Evolutionary conservation across 2,113 vertebrate genomes (phyloP), one percentile per base, ranked within the genome.

Genomic region (Dromiciops gliroides): DNA sequence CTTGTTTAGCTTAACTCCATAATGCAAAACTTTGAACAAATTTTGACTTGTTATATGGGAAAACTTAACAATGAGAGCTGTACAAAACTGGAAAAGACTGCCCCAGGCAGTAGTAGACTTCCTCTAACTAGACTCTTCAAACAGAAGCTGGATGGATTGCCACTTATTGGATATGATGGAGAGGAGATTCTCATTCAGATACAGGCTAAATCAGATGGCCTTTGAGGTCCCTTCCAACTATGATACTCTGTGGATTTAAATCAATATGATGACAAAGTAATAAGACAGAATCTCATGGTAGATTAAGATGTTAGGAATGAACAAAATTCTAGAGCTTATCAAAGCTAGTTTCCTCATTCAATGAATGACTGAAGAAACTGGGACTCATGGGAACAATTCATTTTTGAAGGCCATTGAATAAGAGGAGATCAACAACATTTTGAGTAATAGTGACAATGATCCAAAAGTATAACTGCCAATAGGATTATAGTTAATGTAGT

Each of bases 361-460:
- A 88, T 91, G 89, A 91, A 88, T 91, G 89, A 83, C 19, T 51
- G 67, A 95, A 37, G 44, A 67, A 88, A 90, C 50, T 47, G 7
- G 51, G n/a, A 53, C 52, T 90, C 26, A n/a, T 90, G 8, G 53
- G 83, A 94, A 83, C 52, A 93, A 94, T 1, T 9, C 83, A 25
- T 9, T 48, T 51, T 53, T 90, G 0, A 10, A 47, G 47, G 49
- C 31, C n/a, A 53, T 93, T 88, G 83, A 60, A 44, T 22, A 23
- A 83, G 67, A 83, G 67, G n/a, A 44, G n/a, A 83, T 44, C n/a
- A 6, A 91, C 93, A 94, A 93, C 14, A 4, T 89, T 51, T 93
- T 89, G 47, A 94, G 48, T 53, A 48, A 83, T 37, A 51, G 37
- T 37, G 89, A 37, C 12, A 47, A 31, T 31, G 14, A 93, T 37